Evolutionary conservation across 2,888 invertebrate genomes (phyloP).

Genomic region (Epinotia demarniana): DNA sequence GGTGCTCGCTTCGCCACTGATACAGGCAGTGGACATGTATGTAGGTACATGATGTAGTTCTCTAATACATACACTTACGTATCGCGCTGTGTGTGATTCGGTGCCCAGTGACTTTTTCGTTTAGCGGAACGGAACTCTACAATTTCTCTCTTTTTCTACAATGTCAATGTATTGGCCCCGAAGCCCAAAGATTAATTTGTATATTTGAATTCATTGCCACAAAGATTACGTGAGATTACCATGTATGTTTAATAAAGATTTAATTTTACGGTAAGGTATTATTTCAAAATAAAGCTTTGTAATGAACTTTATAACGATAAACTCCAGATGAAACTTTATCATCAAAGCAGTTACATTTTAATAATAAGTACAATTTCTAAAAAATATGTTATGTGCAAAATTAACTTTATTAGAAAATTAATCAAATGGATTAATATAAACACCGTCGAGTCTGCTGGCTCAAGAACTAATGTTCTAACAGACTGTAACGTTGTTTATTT

Average conservation of each 20-base stretch:
- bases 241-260: not conserved
- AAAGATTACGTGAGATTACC: conserved; percentile 9
- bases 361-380: conserved; percentile 7
- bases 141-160: too few species aligned
- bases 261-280: not conserved
- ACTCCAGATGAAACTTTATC: conserved; percentile 44
- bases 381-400: conserved; percentile 10
- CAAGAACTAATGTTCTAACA: conserved; percentile 80
- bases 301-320: conserved; percentile 31
- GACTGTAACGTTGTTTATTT: conserved; percentile 73
- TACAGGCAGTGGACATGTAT: too few species aligned
- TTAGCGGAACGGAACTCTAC: not conserved
- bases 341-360: conserved; percentile 55
- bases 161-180: not conserved
- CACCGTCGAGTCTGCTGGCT: conserved; percentile 79
- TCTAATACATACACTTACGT: not conserved
- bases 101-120: not conserved
- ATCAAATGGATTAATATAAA: conserved; percentile 57
- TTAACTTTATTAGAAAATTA: conserved; percentile 25
- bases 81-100: not conserved
- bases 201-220: conserved; percentile 57
- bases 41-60: not conserved
- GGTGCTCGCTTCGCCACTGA: too few species aligned
- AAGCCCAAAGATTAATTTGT: conserved; percentile 42
- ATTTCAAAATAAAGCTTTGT: not conserved